phyloP scores from a whole-genome alignment of 2,797 vertebrate species.

The Syndactyla subalaris region DNA sequence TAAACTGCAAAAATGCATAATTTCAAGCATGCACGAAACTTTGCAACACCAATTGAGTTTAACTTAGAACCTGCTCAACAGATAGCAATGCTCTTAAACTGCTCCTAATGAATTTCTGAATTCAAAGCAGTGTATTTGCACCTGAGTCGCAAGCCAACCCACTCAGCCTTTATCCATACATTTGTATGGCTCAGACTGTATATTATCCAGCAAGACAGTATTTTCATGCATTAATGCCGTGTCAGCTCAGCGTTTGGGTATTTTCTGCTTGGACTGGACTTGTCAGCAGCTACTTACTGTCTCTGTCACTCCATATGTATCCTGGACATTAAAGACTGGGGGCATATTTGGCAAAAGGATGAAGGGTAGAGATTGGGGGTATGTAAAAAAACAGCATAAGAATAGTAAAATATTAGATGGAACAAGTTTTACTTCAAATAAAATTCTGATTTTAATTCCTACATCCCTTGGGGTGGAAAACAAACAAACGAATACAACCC shows the following conservation, averaged over 20 bases:
- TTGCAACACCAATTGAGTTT: background rate
- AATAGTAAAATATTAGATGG: background rate
- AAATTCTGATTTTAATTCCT: background rate
- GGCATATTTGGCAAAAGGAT: background rate
- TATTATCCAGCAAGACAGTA: background rate
- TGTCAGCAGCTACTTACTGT: background rate
- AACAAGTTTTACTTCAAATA: background rate
- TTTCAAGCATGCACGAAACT: background rate
- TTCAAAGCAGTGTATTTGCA: background rate
- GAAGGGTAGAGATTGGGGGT: background rate
- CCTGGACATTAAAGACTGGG: background rate
- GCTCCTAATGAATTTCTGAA: background rate
- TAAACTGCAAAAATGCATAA: background rate
- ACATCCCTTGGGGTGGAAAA: background rate
- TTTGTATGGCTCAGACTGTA: background rate
- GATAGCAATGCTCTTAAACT: background rate
- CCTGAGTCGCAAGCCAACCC: background rate
- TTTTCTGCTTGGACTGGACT: background rate
- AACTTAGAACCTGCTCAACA: background rate
- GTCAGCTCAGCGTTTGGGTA: background rate
- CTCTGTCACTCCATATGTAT: fast-evolving
- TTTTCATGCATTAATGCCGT: background rate
- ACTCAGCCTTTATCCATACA: background rate
- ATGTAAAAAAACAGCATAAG: background rate
- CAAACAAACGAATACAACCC: background rate